These are phyloP conservation scores for Notarius quadriscutis DNA, from an alignment of 2,113 vertebrate genomes.

Conservation along the genomic window DNA sequence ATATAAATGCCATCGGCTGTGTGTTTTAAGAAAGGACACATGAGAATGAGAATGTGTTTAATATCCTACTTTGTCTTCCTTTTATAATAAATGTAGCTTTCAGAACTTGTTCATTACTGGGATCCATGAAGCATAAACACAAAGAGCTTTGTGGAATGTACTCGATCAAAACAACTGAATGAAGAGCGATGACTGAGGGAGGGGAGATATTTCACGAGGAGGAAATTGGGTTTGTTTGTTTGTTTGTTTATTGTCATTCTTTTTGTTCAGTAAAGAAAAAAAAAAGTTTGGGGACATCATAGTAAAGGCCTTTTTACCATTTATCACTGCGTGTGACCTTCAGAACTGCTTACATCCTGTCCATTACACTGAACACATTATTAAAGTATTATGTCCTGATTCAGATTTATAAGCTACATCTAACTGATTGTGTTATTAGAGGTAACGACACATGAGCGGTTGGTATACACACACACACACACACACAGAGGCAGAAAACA, in stretches of 20 bases:
- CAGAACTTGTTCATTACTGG: conserved; percentile 63
- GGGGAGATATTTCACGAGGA: neutral
- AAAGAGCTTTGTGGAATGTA: conserved; percentile 60
- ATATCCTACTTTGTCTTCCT: conserved; percentile 40
- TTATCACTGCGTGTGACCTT: neutral
- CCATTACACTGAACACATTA: neutral
- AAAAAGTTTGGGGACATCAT: neutral
- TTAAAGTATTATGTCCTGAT: neutral
- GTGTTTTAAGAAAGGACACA: neutral
- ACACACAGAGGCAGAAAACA: conserved; percentile 60
- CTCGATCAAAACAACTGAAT: conserved; percentile 60
- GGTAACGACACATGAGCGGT: conserved; percentile 11
- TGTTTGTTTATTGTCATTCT: neutral
- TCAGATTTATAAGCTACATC: conserved; percentile 22
- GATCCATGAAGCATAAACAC: conserved; percentile 44
- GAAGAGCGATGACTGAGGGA: conserved; percentile 59
- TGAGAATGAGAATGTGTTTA: conserved; percentile 51
- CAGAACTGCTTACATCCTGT: neutral
- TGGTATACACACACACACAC: conserved; percentile 43
- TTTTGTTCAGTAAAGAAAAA: neutral
- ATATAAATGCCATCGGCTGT: neutral
- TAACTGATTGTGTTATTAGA: conserved; percentile 34
- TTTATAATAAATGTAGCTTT: conserved; percentile 57
- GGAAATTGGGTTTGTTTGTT: neutral
- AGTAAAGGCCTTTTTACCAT: neutral